phyloP scores from a whole-genome alignment of 2,797 vertebrate species.

The Cryptoblepharus egeriae region DNA sequence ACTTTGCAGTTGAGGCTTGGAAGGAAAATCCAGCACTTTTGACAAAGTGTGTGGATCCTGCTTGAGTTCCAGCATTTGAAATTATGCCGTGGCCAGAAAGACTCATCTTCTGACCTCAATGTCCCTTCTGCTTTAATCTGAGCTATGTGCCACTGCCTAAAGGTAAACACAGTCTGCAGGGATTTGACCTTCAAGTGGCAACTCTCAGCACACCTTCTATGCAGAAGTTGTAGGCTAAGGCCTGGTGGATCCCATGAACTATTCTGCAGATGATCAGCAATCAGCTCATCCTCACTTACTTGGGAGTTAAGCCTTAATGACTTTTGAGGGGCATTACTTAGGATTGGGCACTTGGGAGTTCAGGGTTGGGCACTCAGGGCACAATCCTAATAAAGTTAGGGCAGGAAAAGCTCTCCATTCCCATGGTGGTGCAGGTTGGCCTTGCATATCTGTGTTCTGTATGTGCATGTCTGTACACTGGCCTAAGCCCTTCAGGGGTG shows the following conservation, averaged over 20 bases:
- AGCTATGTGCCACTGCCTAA: neutral
- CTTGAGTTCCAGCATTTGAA: neutral
- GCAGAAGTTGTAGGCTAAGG: neutral
- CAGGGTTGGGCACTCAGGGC: too few species aligned
- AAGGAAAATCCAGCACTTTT: neutral
- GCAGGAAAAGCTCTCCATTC: too few species aligned
- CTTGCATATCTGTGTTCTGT: too few species aligned
- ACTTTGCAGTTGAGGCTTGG: neutral
- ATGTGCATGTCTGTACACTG: too few species aligned
- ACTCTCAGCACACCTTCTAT: neutral
- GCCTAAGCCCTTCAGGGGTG: too few species aligned
- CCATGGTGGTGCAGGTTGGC: too few species aligned
- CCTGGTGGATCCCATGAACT: neutral
- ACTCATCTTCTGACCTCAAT: too few species aligned
- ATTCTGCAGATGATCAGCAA: neutral
- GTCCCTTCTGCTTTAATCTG: neutral
- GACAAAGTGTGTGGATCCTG: neutral
- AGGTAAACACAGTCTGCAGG: neutral
- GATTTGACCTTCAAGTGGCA: neutral
- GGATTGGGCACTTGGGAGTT: neutral
- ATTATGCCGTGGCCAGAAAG: too few species aligned
- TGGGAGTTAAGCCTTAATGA: too few species aligned
- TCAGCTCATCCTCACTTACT: too few species aligned
- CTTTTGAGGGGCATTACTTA: too few species aligned
- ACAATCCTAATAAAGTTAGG: too few species aligned